A percentile compares a stretch with the other conserved stretches of the same genome.
Conservation (phyloP, 2,797 vertebrate genomes). For the Propithecus deckenii region DNA sequence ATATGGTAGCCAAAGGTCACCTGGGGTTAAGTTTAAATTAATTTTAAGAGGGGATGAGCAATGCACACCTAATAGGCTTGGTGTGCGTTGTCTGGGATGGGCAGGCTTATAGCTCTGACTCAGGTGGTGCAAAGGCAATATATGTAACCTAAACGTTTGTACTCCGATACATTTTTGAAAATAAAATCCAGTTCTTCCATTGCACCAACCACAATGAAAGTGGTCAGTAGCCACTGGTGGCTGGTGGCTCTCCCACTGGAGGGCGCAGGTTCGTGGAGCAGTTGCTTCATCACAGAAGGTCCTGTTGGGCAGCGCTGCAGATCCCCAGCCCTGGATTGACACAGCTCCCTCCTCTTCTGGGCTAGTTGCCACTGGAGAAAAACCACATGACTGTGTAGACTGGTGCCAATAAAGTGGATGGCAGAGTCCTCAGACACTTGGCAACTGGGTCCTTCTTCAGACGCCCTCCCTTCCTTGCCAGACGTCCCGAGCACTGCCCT, state of each 20-base stretch:
- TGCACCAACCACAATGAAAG: fast-evolving
- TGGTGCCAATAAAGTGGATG: not conserved
- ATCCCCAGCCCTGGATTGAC: not conserved
- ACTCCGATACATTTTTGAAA: no score
- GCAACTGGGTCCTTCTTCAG: not conserved
- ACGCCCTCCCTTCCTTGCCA: not conserved
- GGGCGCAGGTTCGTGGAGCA: not conserved
- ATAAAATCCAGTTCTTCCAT: not conserved
- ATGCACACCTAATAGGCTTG: no score
- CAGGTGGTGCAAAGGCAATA: no score
- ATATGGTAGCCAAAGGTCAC: not conserved
- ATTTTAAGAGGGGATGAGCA: no score
- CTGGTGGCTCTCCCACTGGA: not conserved
- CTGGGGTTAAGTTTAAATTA: not conserved
- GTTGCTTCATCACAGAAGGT: not conserved
- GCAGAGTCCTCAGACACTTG: not conserved
- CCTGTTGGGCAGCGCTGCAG: fast-evolving
- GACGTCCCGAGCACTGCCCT: no score
- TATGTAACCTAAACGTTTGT: no score
- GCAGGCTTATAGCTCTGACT: no score
- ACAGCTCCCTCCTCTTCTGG: fast-evolving
- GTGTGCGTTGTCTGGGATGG: no score
- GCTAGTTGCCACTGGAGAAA: not conserved
- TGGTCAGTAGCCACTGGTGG: not conserved
- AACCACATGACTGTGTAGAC: not conserved